These are phyloP conservation scores for Ridgeia piscesae DNA, from an alignment of 1,140 invertebrate genomes.

Conservation along the genomic window DNA sequence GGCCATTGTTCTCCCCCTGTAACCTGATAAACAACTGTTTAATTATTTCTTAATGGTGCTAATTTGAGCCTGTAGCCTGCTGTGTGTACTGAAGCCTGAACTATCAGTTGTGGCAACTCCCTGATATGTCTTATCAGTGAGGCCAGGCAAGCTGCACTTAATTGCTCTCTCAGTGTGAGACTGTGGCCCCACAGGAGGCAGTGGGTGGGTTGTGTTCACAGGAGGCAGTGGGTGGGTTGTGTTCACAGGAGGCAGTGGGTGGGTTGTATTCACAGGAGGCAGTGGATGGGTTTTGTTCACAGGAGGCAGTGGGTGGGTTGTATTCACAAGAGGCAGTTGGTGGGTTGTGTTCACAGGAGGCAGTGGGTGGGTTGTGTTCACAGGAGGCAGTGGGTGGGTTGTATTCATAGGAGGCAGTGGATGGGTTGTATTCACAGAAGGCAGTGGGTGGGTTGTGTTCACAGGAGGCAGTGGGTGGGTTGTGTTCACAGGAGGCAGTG, in stretches of 20 bases:
- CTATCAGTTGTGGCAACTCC: not conserved
- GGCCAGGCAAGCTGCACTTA: not conserved
- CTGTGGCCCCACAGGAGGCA: not conserved
- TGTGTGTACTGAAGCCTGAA: not conserved
- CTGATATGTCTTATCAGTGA: not conserved
- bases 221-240: no score
- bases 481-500: no score
- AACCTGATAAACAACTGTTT: conserved; percentile 6
- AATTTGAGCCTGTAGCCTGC: not conserved
- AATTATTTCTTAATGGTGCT: conserved; percentile 2
- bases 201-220: not conserved
- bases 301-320: no score
- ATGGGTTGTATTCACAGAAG: no score
- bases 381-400: no score
- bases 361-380: no score
- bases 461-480: no score
- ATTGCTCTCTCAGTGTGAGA: not conserved
- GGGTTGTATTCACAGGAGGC: not conserved
- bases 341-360: no score
- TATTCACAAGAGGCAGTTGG: no score
- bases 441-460: no score
- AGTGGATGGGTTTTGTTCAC: not conserved
- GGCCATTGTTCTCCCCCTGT: not conserved
- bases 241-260: no score
- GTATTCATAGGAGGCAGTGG: no score